phyloP scores from a whole-genome alignment of 2,797 vertebrate species.

The Diplodus sargus region DNA sequence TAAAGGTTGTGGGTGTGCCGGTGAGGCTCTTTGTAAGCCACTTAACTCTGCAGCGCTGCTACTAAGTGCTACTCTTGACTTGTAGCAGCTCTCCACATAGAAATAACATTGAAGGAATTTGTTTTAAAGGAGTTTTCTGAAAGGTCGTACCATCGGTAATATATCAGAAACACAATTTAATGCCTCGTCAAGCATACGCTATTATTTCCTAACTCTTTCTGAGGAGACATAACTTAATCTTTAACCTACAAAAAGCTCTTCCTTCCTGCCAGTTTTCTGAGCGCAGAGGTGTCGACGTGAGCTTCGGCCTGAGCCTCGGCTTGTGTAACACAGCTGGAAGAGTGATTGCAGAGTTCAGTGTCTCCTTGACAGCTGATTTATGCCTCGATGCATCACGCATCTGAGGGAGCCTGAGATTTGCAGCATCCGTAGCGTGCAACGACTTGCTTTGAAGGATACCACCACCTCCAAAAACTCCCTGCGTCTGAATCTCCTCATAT shows the following conservation, averaged over 20 bases:
- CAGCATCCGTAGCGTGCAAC: conserved; percentile 29
- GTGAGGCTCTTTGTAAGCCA: conserved; percentile 46
- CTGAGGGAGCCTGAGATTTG: conserved; percentile 10
- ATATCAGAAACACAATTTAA: conserved; percentile 24
- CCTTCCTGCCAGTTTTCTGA: conserved; percentile 5
- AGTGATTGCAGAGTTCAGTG: conserved; percentile 41
- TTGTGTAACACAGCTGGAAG: conserved; percentile 49
- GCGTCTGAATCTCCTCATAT: conserved; percentile 10
- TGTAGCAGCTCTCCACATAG: conserved; percentile 15
- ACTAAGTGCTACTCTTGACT: conserved; percentile 22
- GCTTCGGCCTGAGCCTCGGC: conserved; percentile 9
- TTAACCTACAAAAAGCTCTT: conserved; percentile 19
- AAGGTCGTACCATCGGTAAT: neutral
- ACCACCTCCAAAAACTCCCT: conserved; percentile 17
- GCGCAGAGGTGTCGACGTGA: conserved; percentile 36
- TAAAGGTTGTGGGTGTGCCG: conserved; percentile 41
- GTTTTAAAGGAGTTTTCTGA: conserved; percentile 27
- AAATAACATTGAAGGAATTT: conserved; percentile 13
- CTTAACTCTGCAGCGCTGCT: conserved; percentile 34
- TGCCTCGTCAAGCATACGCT: conserved; percentile 23
- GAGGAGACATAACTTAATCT: conserved; percentile 19
- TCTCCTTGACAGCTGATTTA: conserved; percentile 63
- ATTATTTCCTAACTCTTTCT: conserved; percentile 37
- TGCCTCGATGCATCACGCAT: conserved; percentile 24
- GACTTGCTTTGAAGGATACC: conserved; percentile 32